Evolutionary conservation across 1,140 invertebrate species (phyloP), one percentile per base, ranked within the genome.

Genomic region (Chironomus striatipennis): DNA sequence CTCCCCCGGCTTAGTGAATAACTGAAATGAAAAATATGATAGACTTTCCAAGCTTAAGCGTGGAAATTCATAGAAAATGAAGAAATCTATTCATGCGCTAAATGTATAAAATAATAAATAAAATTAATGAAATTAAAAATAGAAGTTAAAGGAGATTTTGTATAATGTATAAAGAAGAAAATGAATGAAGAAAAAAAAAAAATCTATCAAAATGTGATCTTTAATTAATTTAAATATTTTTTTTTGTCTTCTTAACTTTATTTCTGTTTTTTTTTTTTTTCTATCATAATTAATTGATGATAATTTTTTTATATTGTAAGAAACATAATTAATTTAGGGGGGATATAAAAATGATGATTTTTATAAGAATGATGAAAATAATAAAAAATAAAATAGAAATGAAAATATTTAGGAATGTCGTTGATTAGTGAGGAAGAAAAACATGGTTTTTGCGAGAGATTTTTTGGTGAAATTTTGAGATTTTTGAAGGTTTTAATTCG

Each of bases 201-300:
- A 70, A 20, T 70, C 65, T 70, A 21, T 70, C 65, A 57, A 70
- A 70, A 70, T 70, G 65, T 70, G 65, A 70, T 70, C 65, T 70
- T 70, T 70, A 70, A 70, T 70, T 70, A 70, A 70, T 70, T 70
- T 70, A 70, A 70, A 20, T 2, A 18, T 18, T 70, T 70, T 70
- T 70, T 21, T 70, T 70, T 70, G 17, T 21, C 65, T 70, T 70
- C 10, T 70, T 70, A 70, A 70, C 8, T 17, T 8, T 21, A 70
- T 70, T 70, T 70, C 65, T 70, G 17, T 70, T 70, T 57, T 57
- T 57, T n/a, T 70, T 70, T 57, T 57, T 57, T n/a, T 34, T 5
- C 24, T 34, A 5, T 34, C 24, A 34, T 34, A 57, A 57, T 57
- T 57, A 57, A 57, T 57, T 57, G 12, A n/a, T n/a, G 12, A 15